Base-by-base conservation (phyloP, 2,888 invertebrate species). In the Axea sp. region DNA sequence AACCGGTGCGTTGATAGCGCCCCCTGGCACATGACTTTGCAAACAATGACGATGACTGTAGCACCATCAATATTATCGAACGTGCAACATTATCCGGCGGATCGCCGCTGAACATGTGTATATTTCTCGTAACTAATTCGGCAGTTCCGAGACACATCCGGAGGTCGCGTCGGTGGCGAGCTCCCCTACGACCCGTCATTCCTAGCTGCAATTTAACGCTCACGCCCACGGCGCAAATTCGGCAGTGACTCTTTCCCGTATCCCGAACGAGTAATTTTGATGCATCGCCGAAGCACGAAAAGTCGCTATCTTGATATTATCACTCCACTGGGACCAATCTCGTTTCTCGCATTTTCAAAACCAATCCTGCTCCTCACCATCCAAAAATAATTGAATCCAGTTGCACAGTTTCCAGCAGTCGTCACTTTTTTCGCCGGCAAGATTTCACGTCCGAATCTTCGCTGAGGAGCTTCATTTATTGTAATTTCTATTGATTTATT, bases 261-360 rank as follows among this genome's bases (percentile, higher is more conserved):
- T 77, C 78, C 64, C 65, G n/a, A 74, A 76, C 77, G 79, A 9
- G 22, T 24, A 14, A 83, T 85, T 84, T 83, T 82, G 83, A 84
- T 83, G 78, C 80, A 82, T 84, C 77, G 81, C 57, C 55, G 71
- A 51, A 45, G 59, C 49, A 33, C 45, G 45, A 28, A 60, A 65
- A 65, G 73, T 77, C 62, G 73, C 77, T 80, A 80, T 77, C 71
- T 75, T 78, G 17, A 22, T 80, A 76, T 77, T 77, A 39, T 39
- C 17, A 17, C n/a, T 3, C 35, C 35, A 0, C 8, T 3, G 17
- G 35, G 35, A 37, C 35, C 1, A n/a, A n/a, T n/a, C 22, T 19
- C 4, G 4, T 19, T 4, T 4, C 11, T 11, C 30, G 1, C 11
- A 3, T 30, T 5, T 3, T 11, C 2, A 2, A 9, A 11, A 11